Evolutionary conservation across 2,888 invertebrate genomes (phyloP).

Genomic region (Teinopalpus imperialis): DNA sequence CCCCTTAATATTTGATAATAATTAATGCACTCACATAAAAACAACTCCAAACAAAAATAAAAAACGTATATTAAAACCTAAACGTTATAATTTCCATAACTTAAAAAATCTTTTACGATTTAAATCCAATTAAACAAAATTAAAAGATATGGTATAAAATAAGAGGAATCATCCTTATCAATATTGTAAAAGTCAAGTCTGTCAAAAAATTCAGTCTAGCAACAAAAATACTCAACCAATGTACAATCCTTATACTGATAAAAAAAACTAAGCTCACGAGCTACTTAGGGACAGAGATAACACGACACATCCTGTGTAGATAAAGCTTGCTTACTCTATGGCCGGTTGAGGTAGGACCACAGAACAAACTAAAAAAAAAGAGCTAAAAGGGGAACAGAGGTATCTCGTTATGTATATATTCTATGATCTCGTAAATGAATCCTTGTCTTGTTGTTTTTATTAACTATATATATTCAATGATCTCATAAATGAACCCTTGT

Average conservation of each 20-base stretch:
- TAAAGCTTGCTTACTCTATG: constrained; percentile 50
- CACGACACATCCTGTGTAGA: constrained; percentile 62
- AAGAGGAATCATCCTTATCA: too few relatives aligned
- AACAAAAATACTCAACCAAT: background rate
- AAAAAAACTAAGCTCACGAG: constrained; percentile 36
- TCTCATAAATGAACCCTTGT: background rate
- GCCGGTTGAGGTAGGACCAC: constrained; percentile 43
- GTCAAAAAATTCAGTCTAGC: too few relatives aligned
- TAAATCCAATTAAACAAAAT: too few relatives aligned
- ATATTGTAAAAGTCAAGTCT: too few relatives aligned
- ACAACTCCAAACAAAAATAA: too few relatives aligned
- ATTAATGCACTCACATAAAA: too few relatives aligned
- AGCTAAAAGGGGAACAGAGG: constrained; percentile 41
- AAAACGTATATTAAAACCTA: too few relatives aligned
- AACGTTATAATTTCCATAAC: too few relatives aligned
- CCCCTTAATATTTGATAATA: too few relatives aligned
- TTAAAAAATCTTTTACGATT: too few relatives aligned
- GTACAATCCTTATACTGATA: constrained; percentile 35
- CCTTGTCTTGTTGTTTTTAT: too few relatives aligned
- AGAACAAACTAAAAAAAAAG: constrained; percentile 20
- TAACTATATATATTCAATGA: background rate
- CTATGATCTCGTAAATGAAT: background rate
- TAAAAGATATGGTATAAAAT: too few relatives aligned
- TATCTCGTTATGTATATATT: constrained; percentile 10
- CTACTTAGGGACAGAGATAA: constrained; percentile 53